Base-by-base conservation (phyloP, 2,113 vertebrate species). In the Odobenus rosmarus region DNA sequence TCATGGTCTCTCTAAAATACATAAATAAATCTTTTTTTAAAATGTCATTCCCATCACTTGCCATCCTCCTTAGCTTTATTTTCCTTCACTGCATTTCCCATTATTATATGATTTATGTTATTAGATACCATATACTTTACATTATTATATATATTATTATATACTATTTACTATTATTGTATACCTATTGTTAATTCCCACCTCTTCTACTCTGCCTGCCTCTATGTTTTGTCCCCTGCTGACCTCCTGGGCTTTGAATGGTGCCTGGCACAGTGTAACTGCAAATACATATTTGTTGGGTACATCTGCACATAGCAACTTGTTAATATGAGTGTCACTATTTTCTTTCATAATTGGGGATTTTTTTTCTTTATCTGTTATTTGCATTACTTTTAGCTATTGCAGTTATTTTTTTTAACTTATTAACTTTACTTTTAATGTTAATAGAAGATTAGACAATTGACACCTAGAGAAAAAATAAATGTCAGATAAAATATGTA, bases 401-500 rank as follows among this genome's bases (percentile, higher is more conserved):
- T 87, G 0, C 12, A 67, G 3, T 53, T 72, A 36, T 16, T 95
- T 76, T 88, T 88, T 93, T 87, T 59, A 83, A 76, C 18, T 46
- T 95, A 57, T 31, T 81, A 61, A 81, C 23, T 62, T 93, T 80
- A 93, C 49, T 85, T 83, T 92, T 88, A 71, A 85, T 71, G 36
- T 82, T 55, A 94, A n/a, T 53, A 90, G 69, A 39, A 81, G 6
- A 67, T 88, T n/a, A 83, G 24, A 81, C 33, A 19, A 74, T 5
- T 61, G 31, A 92, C 51, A 86, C 3, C 8, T 12, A 77, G 16
- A 76, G 53, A 84, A 21, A 97, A 14, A 89, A 87, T 16, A 79
- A 62, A 76, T 88, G 21, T 85, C 46, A 86, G 19, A 42, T 49
- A 82, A 93, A 90, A 64, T n/a, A 90, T 16, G 8, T 53, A 23